A percentile compares a stretch with the other conserved stretches of the same genome.
These are phyloP conservation scores for Podarcis siculus DNA, from an alignment of 2,797 vertebrate species.

Conservation along the genomic window DNA sequence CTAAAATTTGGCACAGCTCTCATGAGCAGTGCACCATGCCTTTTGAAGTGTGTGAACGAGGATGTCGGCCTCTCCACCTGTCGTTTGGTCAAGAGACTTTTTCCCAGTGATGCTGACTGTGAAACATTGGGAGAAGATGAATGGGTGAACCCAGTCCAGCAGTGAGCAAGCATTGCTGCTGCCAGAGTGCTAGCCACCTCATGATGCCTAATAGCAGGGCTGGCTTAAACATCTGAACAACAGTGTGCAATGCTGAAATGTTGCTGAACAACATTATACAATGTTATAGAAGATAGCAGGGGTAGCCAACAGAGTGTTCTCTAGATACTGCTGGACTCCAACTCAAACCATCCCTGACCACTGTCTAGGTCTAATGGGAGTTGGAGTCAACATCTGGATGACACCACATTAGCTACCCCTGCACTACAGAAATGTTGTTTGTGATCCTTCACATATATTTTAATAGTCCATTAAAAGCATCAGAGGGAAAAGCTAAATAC, in stretches of 20 bases:
- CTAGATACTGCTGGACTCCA: background rate
- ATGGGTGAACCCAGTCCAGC: background rate
- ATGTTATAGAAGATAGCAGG: too few relatives aligned
- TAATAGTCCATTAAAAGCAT: conserved; percentile 62
- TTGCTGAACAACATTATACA: conserved; percentile 68
- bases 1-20: too few relatives aligned
- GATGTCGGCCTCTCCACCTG: too few relatives aligned
- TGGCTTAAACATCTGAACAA: background rate
- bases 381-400: too few relatives aligned
- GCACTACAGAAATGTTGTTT: conserved; percentile 56
- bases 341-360: too few relatives aligned
- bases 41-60: too few relatives aligned
- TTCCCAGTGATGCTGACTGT: too few relatives aligned
- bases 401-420: conserved; percentile 20
- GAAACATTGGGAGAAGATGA: too few relatives aligned
- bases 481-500: conserved; percentile 50
- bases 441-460: conserved; percentile 60
- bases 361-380: too few relatives aligned
- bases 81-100: too few relatives aligned
- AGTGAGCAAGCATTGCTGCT: background rate
- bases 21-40: too few relatives aligned
- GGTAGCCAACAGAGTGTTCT: too few relatives aligned
- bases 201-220: background rate
- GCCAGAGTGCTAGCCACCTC: background rate
- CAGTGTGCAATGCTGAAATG: conserved; percentile 32